These are phyloP conservation scores for Spea multiplicata DNA, from an alignment of 2,113 vertebrate genomes.

Conservation along the genomic window DNA sequence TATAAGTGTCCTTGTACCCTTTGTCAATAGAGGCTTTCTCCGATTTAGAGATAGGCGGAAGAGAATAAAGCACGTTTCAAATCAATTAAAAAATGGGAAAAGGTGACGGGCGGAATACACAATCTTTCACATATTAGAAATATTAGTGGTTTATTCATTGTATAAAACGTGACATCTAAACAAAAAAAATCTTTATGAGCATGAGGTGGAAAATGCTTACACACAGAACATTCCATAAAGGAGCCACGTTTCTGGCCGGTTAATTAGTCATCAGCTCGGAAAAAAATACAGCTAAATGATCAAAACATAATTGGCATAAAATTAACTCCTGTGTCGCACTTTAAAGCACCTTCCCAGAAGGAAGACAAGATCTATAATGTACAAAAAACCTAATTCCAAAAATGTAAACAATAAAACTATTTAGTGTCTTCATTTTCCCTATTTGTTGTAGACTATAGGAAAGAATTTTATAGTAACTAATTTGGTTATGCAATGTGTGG, in stretches of 20 bases:
- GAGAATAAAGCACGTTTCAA: not conserved
- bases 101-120: not conserved
- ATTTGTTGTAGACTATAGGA: no score
- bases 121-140: not conserved
- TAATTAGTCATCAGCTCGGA: not conserved
- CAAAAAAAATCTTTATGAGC: not conserved
- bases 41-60: not conserved
- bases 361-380: no score
- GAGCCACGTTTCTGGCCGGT: not conserved
- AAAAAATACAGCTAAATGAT: not conserved
- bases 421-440: no score
- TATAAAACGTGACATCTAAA: not conserved
- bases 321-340: not conserved
- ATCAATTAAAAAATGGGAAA: not conserved
- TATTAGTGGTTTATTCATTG: conserved; percentile 9
- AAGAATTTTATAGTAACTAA: no score
- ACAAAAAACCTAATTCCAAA: no score
- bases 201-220: not conserved
- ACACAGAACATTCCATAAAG: not conserved
- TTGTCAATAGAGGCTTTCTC: not conserved
- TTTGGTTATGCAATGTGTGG: no score
- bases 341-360: no score
- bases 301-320: not conserved
- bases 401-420: no score
- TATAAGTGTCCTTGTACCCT: not conserved